These are phyloP conservation scores for Aurelia aurita complex sp. Pacific DNA, from an alignment of 30 jellyfish, hydroid and myxozoan species.

Conservation along the genomic window DNA sequence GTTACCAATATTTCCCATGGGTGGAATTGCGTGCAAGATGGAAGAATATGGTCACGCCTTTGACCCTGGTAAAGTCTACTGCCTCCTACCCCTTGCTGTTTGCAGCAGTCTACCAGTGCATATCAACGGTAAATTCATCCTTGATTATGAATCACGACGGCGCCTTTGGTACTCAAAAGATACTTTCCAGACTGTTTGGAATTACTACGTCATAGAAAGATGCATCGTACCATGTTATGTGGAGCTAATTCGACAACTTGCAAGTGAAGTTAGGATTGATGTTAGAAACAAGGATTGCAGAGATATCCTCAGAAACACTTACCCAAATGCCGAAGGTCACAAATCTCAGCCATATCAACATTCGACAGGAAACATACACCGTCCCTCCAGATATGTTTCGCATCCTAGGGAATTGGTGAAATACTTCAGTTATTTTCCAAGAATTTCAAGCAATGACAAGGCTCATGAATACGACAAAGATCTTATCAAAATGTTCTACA, in stretches of 20 bases:
- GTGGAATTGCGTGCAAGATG: conserved; percentile 61
- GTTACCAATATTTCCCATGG: conserved; percentile 65
- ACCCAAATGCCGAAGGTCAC: not conserved
- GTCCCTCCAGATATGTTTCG: not conserved
- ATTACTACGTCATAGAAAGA: conserved; percentile 46
- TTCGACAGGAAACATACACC: too few relatives aligned
- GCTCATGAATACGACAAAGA: conserved; percentile 30
- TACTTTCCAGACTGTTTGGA: conserved; percentile 66
- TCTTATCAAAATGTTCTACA: conserved; percentile 31
- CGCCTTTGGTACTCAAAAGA: conserved; percentile 39
- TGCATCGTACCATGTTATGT: conserved; percentile 76
- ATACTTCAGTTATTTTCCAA: conserved; percentile 35
- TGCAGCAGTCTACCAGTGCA: conserved; percentile 52
- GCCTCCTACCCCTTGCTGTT: conserved; percentile 71
- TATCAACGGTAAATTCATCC: conserved; percentile 72
- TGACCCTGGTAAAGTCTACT: conserved; percentile 50
- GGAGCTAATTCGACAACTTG: not conserved
- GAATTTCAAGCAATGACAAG: not conserved
- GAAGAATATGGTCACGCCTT: not conserved
- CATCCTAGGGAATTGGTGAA: conserved; percentile 13
- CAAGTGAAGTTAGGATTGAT: not conserved
- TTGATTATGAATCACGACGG: conserved; percentile 85
- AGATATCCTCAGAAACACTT: not conserved
- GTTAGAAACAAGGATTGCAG: not conserved
- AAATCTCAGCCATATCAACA: too few relatives aligned